A percentile compares a stretch with the other conserved stretches of the same genome.
phyloP scores from a whole-genome alignment of 2,888 invertebrate species.

The Tipula confusa region DNA sequence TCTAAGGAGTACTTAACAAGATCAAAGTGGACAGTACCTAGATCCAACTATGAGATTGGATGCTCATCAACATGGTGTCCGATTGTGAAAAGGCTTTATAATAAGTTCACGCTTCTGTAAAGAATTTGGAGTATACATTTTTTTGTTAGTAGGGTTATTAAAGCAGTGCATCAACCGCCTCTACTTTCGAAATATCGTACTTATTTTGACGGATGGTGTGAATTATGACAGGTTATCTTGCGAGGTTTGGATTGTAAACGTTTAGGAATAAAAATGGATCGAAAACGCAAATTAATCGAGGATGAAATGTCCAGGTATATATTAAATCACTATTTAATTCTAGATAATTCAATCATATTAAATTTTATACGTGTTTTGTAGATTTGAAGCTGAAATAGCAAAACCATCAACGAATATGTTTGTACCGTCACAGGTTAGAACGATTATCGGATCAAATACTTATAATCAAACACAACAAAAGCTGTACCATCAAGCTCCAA shows the following conservation, averaged over 20 bases:
- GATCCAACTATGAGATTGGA: no score
- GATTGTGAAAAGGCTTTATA: no score
- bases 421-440: slow-evolving; percentile 54
- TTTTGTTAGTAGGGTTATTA: no score
- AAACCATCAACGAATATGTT: slow-evolving; percentile 50
- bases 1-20: no score
- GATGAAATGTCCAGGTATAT: slow-evolving; percentile 83
- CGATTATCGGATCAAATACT: slow-evolving; percentile 68
- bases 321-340: slow-evolving; percentile 31
- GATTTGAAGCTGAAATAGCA: slow-evolving; percentile 86
- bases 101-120: no score
- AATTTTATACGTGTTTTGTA: slow-evolving; percentile 44
- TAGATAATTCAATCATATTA: neutral
- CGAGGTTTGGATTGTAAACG: neutral
- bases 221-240: neutral
- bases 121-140: no score
- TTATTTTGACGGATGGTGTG: neutral
- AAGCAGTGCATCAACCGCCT: neutral
- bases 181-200: neutral
- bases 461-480: slow-evolving; percentile 68
- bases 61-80: no score
- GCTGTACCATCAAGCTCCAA: slow-evolving; percentile 53
- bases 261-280: neutral
- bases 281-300: slow-evolving; percentile 62
- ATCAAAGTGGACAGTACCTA: no score